Evolutionary conservation across 2,888 invertebrate genomes (phyloP).

Genomic region (Drosophila pseudotalamancana): DNA sequence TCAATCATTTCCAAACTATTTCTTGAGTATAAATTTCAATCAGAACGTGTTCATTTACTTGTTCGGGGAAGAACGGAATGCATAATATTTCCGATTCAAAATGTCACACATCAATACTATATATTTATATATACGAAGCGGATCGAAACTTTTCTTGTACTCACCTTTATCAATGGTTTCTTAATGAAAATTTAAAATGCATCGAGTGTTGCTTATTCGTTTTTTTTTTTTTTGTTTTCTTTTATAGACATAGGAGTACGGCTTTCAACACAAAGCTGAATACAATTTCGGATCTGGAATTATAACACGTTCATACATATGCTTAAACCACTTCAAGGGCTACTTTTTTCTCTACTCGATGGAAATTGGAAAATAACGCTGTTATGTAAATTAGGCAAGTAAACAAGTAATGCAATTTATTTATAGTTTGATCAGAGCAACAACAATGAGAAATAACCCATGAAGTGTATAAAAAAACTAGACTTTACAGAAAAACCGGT

Average conservation of each 20-base stretch:
- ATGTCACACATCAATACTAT: not conserved
- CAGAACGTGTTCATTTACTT: too few relatives aligned
- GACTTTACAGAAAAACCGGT: conserved; percentile 63
- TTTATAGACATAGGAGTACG: too few relatives aligned
- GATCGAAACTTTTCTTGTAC: conserved; percentile 4
- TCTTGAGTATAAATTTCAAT: too few relatives aligned
- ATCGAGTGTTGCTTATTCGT: conserved; percentile 44
- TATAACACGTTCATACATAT: conserved; percentile 15
- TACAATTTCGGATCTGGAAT: conserved; percentile 28
- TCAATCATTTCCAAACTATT: too few relatives aligned
- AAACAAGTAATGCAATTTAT: conserved; percentile 43
- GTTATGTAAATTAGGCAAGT: conserved; percentile 52
- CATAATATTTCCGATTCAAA: too few relatives aligned
- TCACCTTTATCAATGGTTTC: conserved; percentile 39
- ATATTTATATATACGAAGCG: too few relatives aligned
- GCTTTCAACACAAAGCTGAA: conserved; percentile 21
- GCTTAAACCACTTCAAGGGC: not conserved
- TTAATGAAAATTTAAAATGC: conserved; percentile 41
- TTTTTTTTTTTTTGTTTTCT: conserved; percentile 19
- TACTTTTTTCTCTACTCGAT: not conserved
- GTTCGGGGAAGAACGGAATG: too few relatives aligned
- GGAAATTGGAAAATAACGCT: conserved; percentile 11
- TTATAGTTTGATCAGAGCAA: conserved; percentile 23
- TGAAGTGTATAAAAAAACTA: conserved; percentile 27
- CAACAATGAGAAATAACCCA: conserved; percentile 22